Evolutionary conservation across 2,113 vertebrate genomes (phyloP).

Genomic region (Xenus cinereus): DNA sequence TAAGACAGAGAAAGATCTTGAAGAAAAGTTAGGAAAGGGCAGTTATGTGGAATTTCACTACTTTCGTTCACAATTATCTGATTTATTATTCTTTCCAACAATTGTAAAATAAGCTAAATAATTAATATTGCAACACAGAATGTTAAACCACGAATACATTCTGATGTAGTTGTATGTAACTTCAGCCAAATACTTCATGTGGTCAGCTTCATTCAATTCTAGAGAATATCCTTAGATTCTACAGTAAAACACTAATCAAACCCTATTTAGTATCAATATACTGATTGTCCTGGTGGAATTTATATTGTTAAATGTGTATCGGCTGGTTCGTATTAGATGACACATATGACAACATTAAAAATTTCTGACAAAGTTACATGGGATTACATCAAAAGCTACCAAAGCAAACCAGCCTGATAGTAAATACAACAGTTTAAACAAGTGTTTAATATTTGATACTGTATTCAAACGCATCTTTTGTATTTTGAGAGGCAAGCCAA

Average conservation of each 20-base stretch:
- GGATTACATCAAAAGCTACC: background rate
- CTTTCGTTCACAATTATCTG: background rate
- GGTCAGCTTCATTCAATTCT: background rate
- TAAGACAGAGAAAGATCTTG: background rate
- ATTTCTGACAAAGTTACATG: background rate
- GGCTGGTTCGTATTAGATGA: background rate
- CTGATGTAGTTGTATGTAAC: background rate
- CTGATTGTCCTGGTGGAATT: background rate
- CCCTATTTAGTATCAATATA: background rate
- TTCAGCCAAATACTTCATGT: background rate
- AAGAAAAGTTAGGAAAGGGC: background rate
- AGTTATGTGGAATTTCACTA: background rate
- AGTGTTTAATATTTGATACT: background rate
- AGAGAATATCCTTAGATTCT: background rate
- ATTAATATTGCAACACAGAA: background rate
- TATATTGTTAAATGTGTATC: background rate
- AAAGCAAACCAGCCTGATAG: background rate
- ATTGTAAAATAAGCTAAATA: background rate
- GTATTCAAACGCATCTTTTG: background rate
- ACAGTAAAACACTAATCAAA: background rate
- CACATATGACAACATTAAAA: background rate
- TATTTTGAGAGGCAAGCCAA: background rate
- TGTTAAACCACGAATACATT: background rate
- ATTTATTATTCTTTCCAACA: background rate
- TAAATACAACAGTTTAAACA: background rate